Base-by-base conservation (phyloP, 2,888 invertebrate species). In the Andrena fulva region DNA sequence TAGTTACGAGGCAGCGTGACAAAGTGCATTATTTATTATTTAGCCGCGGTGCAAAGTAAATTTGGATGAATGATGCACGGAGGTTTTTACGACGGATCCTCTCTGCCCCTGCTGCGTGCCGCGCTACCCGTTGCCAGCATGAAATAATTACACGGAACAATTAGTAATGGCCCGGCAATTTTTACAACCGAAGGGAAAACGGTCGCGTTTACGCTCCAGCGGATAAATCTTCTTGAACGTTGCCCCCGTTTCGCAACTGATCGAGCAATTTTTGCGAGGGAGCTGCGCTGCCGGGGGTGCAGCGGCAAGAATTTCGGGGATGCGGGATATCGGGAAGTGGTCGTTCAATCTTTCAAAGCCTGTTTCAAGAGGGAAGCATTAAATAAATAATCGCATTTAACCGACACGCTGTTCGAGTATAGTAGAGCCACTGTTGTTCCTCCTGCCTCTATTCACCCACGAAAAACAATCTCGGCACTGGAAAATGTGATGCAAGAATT, bases 11-110 rank as follows among this genome's bases (percentile, higher is more conserved):
- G 60, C 81, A 56, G 54, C 69, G 73, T 79, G 81, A 79, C 79
- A 81, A 79, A 79, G 81, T 81, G 81, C 79, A 81, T 81, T 81
- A 81, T 81, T 79, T 81, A 81, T 81, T 81, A 81, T 81, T 81
- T 79, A 81, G 54, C 81, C 73, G 79, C 69, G 78, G 78, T 79
- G 81, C 79, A 81, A 81, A 81, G 81, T 81, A 79, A 81, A 81
- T 81, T 81, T 81, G 79, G 74, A 79, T 79, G 81, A 81, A 81
- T 79, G 81, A 79, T 79, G 74, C 81, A 74, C 66, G 68, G 64
- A 69, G 74, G 68, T 74, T 81, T 79, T 81, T 81, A 81, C 79
- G 81, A 69, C 78, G 74, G 70, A 67, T 81, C 81, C 79, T 79
- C 73, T 48, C 64, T 62, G 42, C 24, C 77, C 24, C 67, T 63